Evolutionary conservation across 2,888 invertebrate species (phyloP), one percentile per base, ranked within the genome.

Genomic region (Acanthosepion esculentum): DNA sequence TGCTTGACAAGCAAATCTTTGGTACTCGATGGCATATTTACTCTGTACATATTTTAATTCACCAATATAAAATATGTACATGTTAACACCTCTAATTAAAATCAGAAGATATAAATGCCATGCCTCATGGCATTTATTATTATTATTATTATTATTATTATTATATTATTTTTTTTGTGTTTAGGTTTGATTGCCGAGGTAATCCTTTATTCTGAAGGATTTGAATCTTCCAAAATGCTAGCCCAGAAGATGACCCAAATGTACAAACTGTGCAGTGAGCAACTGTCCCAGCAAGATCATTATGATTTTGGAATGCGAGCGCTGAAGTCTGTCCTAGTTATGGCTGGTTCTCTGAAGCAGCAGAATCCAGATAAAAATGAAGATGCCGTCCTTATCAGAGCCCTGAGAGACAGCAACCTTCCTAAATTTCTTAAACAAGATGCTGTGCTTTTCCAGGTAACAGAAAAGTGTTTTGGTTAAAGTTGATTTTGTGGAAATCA

Each of bases 211-310:
- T 99, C 99, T 0, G 99, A 99, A 97, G 99, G 99, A 20, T 99
- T 99, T 96, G 98, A 98, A 97, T 98, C 98, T 0, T 99, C 99
- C 0, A 98, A 98, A 97, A 98, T 98, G 4, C 97, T 99, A n/a
- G 98, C 99, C 0, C 98, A 98, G 96, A 99, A 99, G 97, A 99
- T 99, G 99, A 98, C 98, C 0, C 98, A 99, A 97, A 98, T 99
- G 98, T 99, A 99, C 97, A 99, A 98, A 96, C 97, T 99, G 15
- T 98, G 99, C 96, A 98, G 98, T 96, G 99, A 99, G 97, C 99
- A 99, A 97, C 98, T 99, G 8, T 99, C 99, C 0, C 98, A 99
- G 96, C 99, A 99, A 95, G 97, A 99, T 97, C 99, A 99, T 96
- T 99, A 99, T 96, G 99, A 99, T 97, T 99, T 99, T 96, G 97